A percentile compares a stretch with the other conserved stretches of the same genome.
phyloP scores from a whole-genome alignment of 2,888 invertebrate genomes.

The Tyria jacobaeae region DNA sequence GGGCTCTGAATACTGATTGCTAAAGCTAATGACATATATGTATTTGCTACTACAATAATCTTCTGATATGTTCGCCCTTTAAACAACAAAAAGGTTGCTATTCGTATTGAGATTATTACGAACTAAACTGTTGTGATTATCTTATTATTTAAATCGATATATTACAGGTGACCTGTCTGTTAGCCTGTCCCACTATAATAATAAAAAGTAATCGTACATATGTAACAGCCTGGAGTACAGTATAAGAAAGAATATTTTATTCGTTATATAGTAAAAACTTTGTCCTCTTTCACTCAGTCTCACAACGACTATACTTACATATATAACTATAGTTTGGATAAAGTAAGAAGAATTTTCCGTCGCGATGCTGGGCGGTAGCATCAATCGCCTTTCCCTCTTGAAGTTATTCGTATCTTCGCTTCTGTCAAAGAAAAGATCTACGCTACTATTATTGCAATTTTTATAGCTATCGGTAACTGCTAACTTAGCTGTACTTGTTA shows the following conservation, averaged over 20 bases:
- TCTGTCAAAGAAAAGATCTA: background rate
- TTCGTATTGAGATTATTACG: conserved; percentile 37
- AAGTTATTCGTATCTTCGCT: too few species aligned
- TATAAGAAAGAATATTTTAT: too few species aligned
- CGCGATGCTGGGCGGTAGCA: too few species aligned
- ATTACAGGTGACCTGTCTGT: background rate
- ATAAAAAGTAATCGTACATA: too few species aligned
- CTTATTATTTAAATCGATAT: conserved; percentile 27
- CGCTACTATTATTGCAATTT: background rate
- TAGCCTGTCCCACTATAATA: too few species aligned
- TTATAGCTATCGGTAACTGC: background rate
- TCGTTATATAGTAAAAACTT: too few species aligned
- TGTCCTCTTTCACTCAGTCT: too few species aligned
- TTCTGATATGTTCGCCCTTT: conserved; percentile 28
- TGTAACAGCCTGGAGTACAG: background rate
- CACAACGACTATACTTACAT: too few species aligned
- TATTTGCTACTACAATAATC: conserved; percentile 42
- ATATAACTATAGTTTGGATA: too few species aligned
- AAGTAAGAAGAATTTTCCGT: too few species aligned
- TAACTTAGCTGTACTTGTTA: background rate
- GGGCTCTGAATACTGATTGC: conserved; percentile 79
- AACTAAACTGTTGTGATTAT: conserved; percentile 37
- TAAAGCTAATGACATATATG: conserved; percentile 49
- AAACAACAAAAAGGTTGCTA: conserved; percentile 26
- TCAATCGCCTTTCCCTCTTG: too few species aligned